Base-by-base conservation (phyloP, 64 coral and sea anemone genomes). In the Orbicella faveolata region DNA sequence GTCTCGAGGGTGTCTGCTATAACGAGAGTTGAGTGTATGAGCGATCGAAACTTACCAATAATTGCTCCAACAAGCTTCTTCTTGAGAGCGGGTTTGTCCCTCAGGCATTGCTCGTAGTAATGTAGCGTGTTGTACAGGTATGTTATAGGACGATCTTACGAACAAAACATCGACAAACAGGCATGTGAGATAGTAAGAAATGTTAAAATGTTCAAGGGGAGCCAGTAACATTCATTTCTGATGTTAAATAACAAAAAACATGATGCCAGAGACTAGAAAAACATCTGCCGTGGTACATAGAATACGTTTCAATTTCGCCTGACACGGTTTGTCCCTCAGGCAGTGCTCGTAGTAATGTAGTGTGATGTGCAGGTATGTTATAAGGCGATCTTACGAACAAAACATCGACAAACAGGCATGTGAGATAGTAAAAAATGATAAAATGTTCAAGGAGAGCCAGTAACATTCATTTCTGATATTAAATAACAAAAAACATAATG, bases 301-400 rank as follows among this genome's bases (percentile, higher is more conserved):
- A 6, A 53, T 6, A 53, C 52, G 4, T 6, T 10, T 53, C 52
- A 53, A 53, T 53, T 10, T 53, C 52, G 4, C 10, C 52, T 53
- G 30, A 30, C 52, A 53, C 4, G 83, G 34, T 66, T 95, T 98
- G 73, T 94, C 93, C 36, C 91, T 76, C 16, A 98, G 77, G 36
- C 93, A 86, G 21, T 93, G 81, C 19, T 98, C 94, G 25, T 95
- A 98, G 77, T 98, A 98, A 36, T 98, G 87, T 16, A 98, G 88
- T 26, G 93, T 98, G 88, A 95, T 95, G 96, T 95, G 95, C 37
- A 98, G 36, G 89, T 95, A 98, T 6, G 96, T 98, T n/a, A 98
- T 73, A 51, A 93, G 96, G 67, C 96, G 96, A 79, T 94, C 96
- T 98, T 25, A 17, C 67, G 61, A 84, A 57, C 1, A 65, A 92